Conservation (phyloP, 2,888 invertebrate species). For the Tenthredo scrophulariae region DNA sequence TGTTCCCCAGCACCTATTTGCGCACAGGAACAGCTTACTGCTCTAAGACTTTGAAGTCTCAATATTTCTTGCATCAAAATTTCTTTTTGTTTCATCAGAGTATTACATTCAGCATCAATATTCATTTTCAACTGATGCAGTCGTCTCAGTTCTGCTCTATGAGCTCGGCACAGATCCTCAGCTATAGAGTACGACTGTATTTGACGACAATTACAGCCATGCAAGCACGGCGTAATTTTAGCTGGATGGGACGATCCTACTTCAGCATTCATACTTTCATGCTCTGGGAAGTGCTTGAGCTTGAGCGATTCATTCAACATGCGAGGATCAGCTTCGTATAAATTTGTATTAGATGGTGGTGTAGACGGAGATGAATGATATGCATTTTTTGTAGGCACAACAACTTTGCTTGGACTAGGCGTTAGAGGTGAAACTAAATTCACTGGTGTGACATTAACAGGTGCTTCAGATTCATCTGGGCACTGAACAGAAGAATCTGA, state of each 20-base stretch:
- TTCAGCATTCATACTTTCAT: slow-evolving; percentile 54
- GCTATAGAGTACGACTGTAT: slow-evolving; percentile 60
- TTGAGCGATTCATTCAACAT: slow-evolving; percentile 41
- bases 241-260: slow-evolving; percentile 28
- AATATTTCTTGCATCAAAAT: slow-evolving; percentile 68
- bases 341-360: background rate
- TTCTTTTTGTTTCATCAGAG: slow-evolving; percentile 67
- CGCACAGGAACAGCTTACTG: slow-evolving; percentile 57
- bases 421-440: slow-evolving; percentile 13
- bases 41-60: slow-evolving; percentile 65
- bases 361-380: background rate
- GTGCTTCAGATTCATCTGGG: slow-evolving; percentile 61
- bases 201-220: slow-evolving; percentile 60
- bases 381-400: background rate
- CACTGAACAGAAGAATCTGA: slow-evolving; percentile 67
- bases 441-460: background rate
- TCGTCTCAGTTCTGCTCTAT: slow-evolving; percentile 61
- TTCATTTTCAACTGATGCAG: slow-evolving; percentile 64
- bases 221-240: slow-evolving; percentile 50
- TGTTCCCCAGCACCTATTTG: slow-evolving; percentile 51
- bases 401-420: background rate
- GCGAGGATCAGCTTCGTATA: background rate
- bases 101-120: slow-evolving; percentile 64
- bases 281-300: slow-evolving; percentile 58
- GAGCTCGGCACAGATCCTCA: slow-evolving; percentile 60